phyloP scores from a whole-genome alignment of 2,113 vertebrate species.

The Aix galericulata region DNA sequence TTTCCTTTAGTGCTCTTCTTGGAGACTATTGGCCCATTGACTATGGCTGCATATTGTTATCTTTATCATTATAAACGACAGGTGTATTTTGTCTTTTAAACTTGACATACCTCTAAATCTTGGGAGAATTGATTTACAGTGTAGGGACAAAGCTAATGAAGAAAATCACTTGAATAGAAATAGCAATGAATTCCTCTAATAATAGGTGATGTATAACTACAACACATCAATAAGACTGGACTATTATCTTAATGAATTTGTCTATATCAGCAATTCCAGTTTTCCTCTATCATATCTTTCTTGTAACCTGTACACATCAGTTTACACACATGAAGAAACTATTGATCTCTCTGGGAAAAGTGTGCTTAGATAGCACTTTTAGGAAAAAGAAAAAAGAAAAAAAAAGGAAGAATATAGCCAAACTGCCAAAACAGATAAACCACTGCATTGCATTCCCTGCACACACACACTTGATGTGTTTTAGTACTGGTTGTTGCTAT shows the following conservation, averaged over 20 bases:
- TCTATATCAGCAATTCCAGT: not conserved
- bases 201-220: conserved; percentile 23
- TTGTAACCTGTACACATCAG: conserved; percentile 6
- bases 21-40: not conserved
- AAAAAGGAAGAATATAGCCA: not conserved
- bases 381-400: not conserved
- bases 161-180: conserved; percentile 18
- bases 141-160: not conserved
- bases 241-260: conserved; percentile 41
- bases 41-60: not conserved
- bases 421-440: not conserved
- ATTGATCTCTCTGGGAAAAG: conserved; percentile 34
- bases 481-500: not conserved
- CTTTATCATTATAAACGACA: not conserved
- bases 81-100: conserved; percentile 22
- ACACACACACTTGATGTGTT: not conserved
- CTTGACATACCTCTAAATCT: not conserved
- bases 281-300: conserved; percentile 7
- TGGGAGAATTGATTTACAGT: not conserved
- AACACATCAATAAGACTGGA: conserved; percentile 7
- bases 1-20: not conserved
- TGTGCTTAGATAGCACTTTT: not conserved
- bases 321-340: conserved; percentile 30
- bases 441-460: not conserved
- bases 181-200: conserved; percentile 12